These are phyloP conservation scores for Macrobrachium nipponense DNA, from an alignment of 1,140 invertebrate genomes.

Conservation along the genomic window DNA sequence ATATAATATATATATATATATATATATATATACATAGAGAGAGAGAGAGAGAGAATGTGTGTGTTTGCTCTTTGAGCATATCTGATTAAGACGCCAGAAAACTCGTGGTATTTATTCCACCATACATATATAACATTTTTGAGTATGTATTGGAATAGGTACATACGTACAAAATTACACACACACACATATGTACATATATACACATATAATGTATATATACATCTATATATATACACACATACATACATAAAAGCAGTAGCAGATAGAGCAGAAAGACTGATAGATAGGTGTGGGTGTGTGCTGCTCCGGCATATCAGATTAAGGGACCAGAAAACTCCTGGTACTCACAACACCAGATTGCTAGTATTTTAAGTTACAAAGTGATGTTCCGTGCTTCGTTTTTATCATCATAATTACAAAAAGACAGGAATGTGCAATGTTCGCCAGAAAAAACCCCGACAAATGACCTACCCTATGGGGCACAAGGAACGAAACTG, in stretches of 20 bases:
- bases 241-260: not conserved
- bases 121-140: too few species aligned
- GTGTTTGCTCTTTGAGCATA: not conserved
- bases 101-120: too few species aligned
- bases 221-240: not conserved
- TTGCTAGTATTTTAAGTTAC: too few species aligned
- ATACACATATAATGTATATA: not conserved
- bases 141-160: not conserved
- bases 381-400: too few species aligned
- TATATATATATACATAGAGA: not conserved
- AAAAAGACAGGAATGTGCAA: too few species aligned
- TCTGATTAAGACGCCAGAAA: too few species aligned
- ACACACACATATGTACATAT: not conserved
- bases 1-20: too few species aligned
- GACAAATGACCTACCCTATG: too few species aligned
- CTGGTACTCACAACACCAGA: too few species aligned
- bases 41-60: slow-evolving; percentile 12
- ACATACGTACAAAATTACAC: not conserved
- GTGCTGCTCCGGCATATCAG: not conserved
- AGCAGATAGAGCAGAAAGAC: not conserved
- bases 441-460: too few species aligned
- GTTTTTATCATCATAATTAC: too few species aligned
- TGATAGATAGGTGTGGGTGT: not conserved
- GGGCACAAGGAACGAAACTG: too few species aligned
- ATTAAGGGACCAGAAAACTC: not conserved